A percentile compares a stretch with the other conserved stretches of the same genome.
These are phyloP conservation scores for Steinernema hermaphroditum DNA, from an alignment of 2,888 invertebrate genomes.

Conservation along the genomic window DNA sequence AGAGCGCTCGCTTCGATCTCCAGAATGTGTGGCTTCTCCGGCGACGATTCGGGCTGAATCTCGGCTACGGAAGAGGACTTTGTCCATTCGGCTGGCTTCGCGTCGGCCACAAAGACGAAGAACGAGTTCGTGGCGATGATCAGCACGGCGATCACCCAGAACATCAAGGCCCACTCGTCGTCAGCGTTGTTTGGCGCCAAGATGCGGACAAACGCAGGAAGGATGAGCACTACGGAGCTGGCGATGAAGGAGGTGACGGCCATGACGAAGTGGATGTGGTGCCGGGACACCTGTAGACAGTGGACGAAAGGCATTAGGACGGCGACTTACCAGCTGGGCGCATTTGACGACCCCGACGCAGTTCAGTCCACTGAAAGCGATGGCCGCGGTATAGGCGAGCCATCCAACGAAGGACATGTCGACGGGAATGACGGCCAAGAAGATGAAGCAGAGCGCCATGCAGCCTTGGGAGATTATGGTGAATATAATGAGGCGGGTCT, in stretches of 20 bases:
- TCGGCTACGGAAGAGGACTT: neutral
- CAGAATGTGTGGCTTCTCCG: neutral
- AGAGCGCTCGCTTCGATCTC: neutral
- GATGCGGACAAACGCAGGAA: conserved; percentile 14
- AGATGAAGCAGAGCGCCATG: conserved; percentile 49
- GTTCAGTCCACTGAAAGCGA: conserved; percentile 52
- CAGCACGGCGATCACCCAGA: conserved; percentile 30
- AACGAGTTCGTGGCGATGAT: conserved; percentile 16
- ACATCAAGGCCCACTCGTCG: conserved; percentile 34
- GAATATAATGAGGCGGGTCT: conserved; percentile 35
- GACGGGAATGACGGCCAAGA: conserved; percentile 43
- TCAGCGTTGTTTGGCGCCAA: conserved; percentile 30
- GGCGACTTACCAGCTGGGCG: conserved; percentile 46
- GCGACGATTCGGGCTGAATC: neutral
- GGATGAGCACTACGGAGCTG: conserved; percentile 27
- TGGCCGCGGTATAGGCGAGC: conserved; percentile 53
- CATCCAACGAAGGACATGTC: conserved; percentile 39
- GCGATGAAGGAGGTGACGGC: conserved; percentile 25
- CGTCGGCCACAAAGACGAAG: conserved; percentile 35
- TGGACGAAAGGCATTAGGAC: neutral
- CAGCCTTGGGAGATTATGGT: conserved; percentile 34
- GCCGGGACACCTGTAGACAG: conserved; percentile 30
- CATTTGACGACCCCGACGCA: conserved; percentile 54
- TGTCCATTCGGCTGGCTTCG: conserved; percentile 32
- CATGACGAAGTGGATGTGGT: conserved; percentile 35